Conservation (phyloP, 2,888 invertebrate genomes). For the Tridacna crocea region DNA sequence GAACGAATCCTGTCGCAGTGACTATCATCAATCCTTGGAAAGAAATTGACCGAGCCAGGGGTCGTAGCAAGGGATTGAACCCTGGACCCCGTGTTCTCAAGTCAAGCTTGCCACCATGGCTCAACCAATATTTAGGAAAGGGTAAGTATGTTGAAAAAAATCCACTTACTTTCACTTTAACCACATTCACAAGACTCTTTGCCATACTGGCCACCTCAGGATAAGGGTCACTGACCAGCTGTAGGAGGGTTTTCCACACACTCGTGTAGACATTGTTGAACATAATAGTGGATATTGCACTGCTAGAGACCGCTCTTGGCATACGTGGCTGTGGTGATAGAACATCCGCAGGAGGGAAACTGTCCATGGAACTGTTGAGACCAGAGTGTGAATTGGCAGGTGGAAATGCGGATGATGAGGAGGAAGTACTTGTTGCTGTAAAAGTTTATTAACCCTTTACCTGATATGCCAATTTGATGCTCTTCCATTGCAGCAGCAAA, state of each 20-base stretch:
- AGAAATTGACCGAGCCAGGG: no score
- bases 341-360: slow-evolving; percentile 29
- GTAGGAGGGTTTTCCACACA: slow-evolving; percentile 93
- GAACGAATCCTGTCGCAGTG: no score
- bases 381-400: background rate
- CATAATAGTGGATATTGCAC: slow-evolving; percentile 55
- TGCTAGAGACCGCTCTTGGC: slow-evolving; percentile 57
- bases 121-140: no score
- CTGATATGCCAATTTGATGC: no score
- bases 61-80: no score
- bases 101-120: no score
- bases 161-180: slow-evolving; percentile 88
- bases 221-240: slow-evolving; percentile 94
- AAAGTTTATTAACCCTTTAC: background rate
- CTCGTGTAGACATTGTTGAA: slow-evolving; percentile 90
- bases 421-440: slow-evolving; percentile 7
- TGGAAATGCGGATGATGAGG: background rate
- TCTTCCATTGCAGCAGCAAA: no score
- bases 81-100: no score
- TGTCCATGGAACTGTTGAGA: slow-evolving; percentile 5
- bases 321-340: slow-evolving; percentile 79
- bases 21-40: no score
- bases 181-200: slow-evolving; percentile 90
- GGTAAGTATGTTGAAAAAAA: no score
- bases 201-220: slow-evolving; percentile 93